phyloP scores from a whole-genome alignment of 2,113 vertebrate species.

The Myotis yumanensis region DNA sequence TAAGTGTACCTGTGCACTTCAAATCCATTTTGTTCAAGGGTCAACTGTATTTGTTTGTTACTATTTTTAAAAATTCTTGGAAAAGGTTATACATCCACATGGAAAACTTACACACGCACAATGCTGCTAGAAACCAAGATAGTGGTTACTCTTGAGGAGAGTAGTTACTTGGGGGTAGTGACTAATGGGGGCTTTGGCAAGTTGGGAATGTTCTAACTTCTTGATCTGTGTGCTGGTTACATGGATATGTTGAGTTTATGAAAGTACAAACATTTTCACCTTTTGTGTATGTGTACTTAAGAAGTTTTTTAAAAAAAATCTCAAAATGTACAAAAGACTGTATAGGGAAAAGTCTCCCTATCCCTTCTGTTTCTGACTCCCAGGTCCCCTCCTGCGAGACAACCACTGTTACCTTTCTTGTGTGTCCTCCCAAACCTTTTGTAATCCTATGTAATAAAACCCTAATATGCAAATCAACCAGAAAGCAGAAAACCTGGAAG shows the following conservation, averaged over 20 bases:
- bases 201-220: background rate
- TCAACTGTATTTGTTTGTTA: background rate
- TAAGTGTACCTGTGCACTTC: background rate
- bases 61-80: background rate
- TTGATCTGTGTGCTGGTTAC: background rate
- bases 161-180: background rate
- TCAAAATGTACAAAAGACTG: constrained; percentile 14
- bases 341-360: background rate
- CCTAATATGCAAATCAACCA: too few relatives aligned
- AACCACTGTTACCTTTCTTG: background rate
- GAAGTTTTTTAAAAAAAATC: background rate
- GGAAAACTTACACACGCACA: background rate
- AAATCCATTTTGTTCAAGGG: background rate
- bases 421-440: background rate
- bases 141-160: background rate
- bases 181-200: background rate
- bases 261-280: constrained; percentile 17
- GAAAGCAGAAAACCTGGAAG: too few relatives aligned
- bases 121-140: background rate
- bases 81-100: background rate
- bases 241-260: background rate
- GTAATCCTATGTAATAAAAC: background rate
- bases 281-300: constrained; percentile 9
- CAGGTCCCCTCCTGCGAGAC: background rate
- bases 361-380: background rate